Base-by-base conservation (phyloP, 2,113 vertebrate genomes). In the Tetraodon nigroviridis region DNA sequence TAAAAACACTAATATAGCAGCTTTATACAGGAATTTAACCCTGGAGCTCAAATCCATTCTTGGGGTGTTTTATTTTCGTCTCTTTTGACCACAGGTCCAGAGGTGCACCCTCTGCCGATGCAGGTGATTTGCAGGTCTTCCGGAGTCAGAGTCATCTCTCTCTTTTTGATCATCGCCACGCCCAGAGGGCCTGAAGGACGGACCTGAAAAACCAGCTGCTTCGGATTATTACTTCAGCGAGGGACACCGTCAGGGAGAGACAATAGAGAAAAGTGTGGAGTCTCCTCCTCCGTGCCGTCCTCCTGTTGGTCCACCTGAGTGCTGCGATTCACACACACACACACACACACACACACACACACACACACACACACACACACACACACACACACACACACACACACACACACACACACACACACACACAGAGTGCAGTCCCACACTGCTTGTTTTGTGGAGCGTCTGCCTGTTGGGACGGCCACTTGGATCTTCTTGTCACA, bases 201-300 rank as follows among this genome's bases (percentile, higher is more conserved):
- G 87, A 91, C 90, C 87, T 82, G 90, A 90, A 91, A 91, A 91
- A 91, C 90, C 87, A 87, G 89, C 83, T 89, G 62, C 75, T 61
- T 68, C 32, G 62, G 58, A 82, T 77, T 69, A 78, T 67, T 81
- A 73, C 73, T 66, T 64, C 21, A 71, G 46, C 5, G 14, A 65
- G 60, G 46, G 67, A 51, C 59, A 51, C 10, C 51, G 32, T 45
- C 20, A 15, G 15, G 42, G 50, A 42, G 51, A 55, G 40, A 17
- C 32, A 40, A 61, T 59, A 42, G 42, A 64, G 67, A 54, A 6
- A 6, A 69, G 55, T 22, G 14, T 56, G 61, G 75, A 72, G 52
- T 69, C 74, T 70, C 75, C 73, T 66, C 72, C 67, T 67, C 51
- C 47, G 55, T 19, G 24, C 50, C 52, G 45, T 62, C 73, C 64